phyloP scores from a whole-genome alignment of 1,140 invertebrate species.

The Chionoecetes opilio region DNA sequence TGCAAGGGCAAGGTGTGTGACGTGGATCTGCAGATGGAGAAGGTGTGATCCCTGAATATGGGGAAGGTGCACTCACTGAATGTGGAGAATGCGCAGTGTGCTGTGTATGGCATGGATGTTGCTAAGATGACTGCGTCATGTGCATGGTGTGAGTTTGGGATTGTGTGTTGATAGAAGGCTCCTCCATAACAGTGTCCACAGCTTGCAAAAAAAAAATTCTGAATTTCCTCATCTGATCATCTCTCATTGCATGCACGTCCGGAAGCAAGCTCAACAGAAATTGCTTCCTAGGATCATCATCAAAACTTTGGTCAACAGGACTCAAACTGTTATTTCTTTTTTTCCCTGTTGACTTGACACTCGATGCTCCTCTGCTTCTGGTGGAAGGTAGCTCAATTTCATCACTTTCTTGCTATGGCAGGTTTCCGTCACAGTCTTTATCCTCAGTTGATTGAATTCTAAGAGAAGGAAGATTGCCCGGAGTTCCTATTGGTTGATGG shows the following conservation, averaged over 20 bases:
- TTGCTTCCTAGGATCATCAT: constrained; percentile 58
- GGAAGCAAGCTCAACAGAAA: constrained; percentile 54
- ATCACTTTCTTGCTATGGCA: not conserved
- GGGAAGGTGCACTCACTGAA: too few species aligned
- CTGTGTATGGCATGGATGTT: constrained; percentile 15
- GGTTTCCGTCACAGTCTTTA: too few species aligned
- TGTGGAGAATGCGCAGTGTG: too few species aligned
- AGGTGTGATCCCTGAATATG: too few species aligned
- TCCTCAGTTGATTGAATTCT: too few species aligned
- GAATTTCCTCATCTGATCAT: constrained; percentile 59
- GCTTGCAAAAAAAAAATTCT: constrained; percentile 51
- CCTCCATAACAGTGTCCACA: constrained; percentile 40
- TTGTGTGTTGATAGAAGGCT: constrained; percentile 40
- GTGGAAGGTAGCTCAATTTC: not conserved
- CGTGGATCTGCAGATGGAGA: too few species aligned
- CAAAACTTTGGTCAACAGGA: constrained; percentile 40
- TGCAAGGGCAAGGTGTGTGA: too few species aligned
- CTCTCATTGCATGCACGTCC: constrained; percentile 52
- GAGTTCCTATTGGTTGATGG: not conserved
- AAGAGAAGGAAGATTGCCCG: not conserved
- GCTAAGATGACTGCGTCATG: constrained; percentile 34
- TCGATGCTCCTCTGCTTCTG: not conserved
- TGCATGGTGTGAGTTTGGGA: constrained; percentile 10
- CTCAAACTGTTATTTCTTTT: constrained; percentile 29
- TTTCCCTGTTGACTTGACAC: not conserved